These are phyloP conservation scores for Etheostoma nigrum DNA, from an alignment of 2,797 vertebrate species.

Conservation along the genomic window DNA sequence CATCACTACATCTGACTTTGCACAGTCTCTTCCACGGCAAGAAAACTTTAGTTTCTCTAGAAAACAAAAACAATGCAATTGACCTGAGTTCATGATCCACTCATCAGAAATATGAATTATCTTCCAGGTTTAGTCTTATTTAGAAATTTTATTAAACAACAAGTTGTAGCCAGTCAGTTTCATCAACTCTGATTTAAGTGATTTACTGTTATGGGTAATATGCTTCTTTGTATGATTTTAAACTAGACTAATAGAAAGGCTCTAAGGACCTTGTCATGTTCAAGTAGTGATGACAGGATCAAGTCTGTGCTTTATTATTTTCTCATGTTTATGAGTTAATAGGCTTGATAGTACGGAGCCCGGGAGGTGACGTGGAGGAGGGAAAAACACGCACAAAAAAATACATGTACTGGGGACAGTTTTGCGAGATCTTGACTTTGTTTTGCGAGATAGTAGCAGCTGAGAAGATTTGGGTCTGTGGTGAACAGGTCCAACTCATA, in stretches of 20 bases:
- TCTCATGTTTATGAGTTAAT: background rate
- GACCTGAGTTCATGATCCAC: background rate
- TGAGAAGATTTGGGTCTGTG: too few relatives aligned
- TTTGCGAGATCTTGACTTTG: too few relatives aligned
- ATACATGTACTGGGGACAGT: too few relatives aligned
- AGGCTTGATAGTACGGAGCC: background rate
- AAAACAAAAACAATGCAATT: background rate
- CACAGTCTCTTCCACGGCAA: constrained; percentile 41
- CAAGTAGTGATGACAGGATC: background rate
- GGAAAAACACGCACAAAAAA: too few relatives aligned
- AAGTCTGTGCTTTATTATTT: background rate
- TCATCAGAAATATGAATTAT: background rate
- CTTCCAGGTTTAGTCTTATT: background rate
- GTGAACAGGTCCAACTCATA: too few relatives aligned
- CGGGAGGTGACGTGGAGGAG: too few relatives aligned
- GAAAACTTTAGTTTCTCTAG: constrained; percentile 48
- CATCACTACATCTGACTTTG: constrained; percentile 69
- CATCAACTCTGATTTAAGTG: background rate
- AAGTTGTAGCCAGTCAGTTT: background rate
- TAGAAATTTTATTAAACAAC: background rate
- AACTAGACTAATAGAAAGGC: constrained; percentile 8
- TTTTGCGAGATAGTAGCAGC: too few relatives aligned
- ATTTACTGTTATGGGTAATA: background rate
- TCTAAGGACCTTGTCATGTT: background rate
- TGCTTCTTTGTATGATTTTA: constrained; percentile 5